Base-by-base conservation (phyloP, 2,888 invertebrate genomes). In the Unio pictorum region DNA sequence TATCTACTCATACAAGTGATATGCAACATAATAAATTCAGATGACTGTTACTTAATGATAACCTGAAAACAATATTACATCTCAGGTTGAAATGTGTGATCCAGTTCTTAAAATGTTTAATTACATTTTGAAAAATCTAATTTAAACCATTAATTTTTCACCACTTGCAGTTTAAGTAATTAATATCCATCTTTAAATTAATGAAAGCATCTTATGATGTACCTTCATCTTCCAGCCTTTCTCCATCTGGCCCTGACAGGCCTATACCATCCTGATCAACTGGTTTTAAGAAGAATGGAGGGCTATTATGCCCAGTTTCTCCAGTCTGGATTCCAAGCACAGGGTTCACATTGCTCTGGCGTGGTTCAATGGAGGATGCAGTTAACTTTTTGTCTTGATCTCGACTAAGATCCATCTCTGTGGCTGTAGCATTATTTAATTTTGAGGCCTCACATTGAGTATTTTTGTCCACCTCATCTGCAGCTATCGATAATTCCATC, bases 261-360 rank as follows among this genome's bases (percentile, higher is more conserved):
- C 82, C 86, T 6, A 79, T 70, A 1, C 89, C 89, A 26, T 85
- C 85, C 58, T 83, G 81, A 67, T 85, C 87, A 61, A 89, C 88
- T n/a, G 89, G 89, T 63, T 84, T 84, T 60, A 90, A 84, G 70
- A 79, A 82, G 76, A 89, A 90, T 68, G 86, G 78, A 20, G 84
- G 86, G 17, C 81, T 76, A 4, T 77, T 68, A 61, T 81, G 79
- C 72, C 86, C 86, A n/a, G 73, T 67, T 45, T 85, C 83, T 20
- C 80, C 81, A n/a, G 76, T 75, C 71, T 84, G 84, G 7, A 87
- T 76, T 8, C 74, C 74, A 28, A 77, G 55, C n/a, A 77, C 77
- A 28, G 74, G 77, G 45, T 73, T 77, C 28, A 77, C 73, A 17
- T 45, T 45, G 45, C 45, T 45, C 17, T n/a, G 23, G 11, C 45